Evolutionary conservation across 2,113 vertebrate genomes (phyloP).

Genomic region (Brachyhypopomus occidentalis): DNA sequence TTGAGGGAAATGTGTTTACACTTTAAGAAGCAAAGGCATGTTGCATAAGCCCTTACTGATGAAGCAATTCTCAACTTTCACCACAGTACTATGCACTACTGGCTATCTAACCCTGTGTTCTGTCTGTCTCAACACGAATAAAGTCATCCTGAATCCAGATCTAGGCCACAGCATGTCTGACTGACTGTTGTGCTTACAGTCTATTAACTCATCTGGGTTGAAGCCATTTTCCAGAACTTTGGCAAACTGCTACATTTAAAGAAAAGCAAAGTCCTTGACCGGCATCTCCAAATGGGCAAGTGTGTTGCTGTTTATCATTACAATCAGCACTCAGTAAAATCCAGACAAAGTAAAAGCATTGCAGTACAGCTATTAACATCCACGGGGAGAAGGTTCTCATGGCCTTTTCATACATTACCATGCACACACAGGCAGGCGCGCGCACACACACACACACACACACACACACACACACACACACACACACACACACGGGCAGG

Average conservation of each 20-base stretch:
- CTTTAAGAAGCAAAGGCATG: constrained; percentile 27
- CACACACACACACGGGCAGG: neutral
- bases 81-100: neutral
- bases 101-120: neutral
- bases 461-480: neutral
- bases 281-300: neutral
- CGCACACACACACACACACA: neutral
- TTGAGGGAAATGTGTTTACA: constrained; percentile 54
- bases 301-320: neutral
- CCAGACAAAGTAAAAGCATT: neutral
- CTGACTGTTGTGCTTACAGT: neutral
- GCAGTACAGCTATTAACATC: constrained; percentile 3
- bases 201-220: neutral
- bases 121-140: constrained; percentile 13
- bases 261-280: constrained; percentile 9
- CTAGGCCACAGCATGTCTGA: constrained; percentile 19
- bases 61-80: constrained; percentile 44
- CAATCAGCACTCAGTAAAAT: neutral
- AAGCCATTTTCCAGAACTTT: neutral
- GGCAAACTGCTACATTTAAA: neutral
- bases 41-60: constrained; percentile 53
- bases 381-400: neutral
- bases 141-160: constrained; percentile 37
- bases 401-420: neutral
- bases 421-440: neutral